phyloP scores from a whole-genome alignment of 2,797 vertebrate genomes.

The Manis crassicaudata region DNA sequence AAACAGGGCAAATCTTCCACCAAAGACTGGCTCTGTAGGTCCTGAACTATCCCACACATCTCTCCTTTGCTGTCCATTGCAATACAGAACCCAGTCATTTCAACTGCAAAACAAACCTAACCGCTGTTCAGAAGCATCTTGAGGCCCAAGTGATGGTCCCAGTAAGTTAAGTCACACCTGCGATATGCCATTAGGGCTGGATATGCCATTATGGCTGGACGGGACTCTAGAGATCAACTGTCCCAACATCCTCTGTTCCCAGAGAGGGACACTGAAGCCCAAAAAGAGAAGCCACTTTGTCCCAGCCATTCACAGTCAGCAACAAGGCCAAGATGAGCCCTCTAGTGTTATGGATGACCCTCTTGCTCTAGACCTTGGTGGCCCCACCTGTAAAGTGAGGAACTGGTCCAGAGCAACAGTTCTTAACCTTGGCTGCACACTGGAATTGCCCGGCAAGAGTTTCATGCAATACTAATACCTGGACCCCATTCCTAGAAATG shows the following conservation, averaged over 20 bases:
- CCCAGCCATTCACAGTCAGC: background rate
- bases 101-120: background rate
- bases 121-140: background rate
- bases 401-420: background rate
- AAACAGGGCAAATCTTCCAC: background rate
- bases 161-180: background rate
- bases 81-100: background rate
- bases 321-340: background rate
- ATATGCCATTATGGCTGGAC: background rate
- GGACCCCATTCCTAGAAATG: background rate
- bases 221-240: background rate
- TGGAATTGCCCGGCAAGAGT: background rate
- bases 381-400: background rate
- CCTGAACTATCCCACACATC: background rate
- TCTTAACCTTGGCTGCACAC: background rate
- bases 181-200: background rate
- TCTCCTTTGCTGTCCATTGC: background rate
- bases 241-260: background rate
- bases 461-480: background rate
- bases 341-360: background rate
- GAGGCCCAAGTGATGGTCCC: background rate
- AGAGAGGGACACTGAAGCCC: background rate
- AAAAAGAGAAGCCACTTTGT: conserved; percentile 12
- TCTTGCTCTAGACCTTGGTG: background rate
- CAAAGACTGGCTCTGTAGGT: background rate